Evolutionary conservation across 2,113 vertebrate genomes (phyloP).

Genomic region (Alaudala cheleensis): DNA sequence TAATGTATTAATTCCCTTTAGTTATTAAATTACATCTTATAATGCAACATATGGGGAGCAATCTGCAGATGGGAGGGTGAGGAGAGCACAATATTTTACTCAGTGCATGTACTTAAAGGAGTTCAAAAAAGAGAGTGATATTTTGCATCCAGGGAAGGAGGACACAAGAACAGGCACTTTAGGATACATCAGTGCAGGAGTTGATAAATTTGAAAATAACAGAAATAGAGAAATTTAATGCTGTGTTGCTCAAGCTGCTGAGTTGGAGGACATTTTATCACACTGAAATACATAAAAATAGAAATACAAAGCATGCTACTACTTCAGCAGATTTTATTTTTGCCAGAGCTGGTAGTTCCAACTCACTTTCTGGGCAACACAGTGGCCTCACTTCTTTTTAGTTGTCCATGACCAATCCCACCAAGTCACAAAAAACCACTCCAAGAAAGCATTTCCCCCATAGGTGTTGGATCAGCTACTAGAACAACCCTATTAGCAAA

Average conservation of each 20-base stretch:
- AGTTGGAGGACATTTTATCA: neutral
- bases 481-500: neutral
- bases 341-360: neutral
- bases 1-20: constrained; percentile 13
- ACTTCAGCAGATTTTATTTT: neutral
- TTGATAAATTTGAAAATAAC: neutral
- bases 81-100: constrained; percentile 19
- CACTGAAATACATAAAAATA: neutral
- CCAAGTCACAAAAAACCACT: neutral
- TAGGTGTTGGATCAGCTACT: neutral
- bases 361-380: neutral
- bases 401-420: neutral
- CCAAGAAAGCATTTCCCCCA: neutral
- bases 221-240: neutral
- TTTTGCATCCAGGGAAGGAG: constrained; percentile 25
- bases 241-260: neutral
- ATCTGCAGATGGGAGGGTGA: constrained; percentile 25
- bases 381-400: neutral
- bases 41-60: constrained; percentile 32
- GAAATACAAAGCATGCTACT: neutral
- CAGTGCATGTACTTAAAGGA: neutral
- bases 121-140: neutral
- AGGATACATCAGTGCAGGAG: neutral
- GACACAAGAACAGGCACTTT: neutral
- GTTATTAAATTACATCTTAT: constrained; percentile 10